Evolutionary conservation across 2,888 invertebrate species (phyloP).

Genomic region (Tupiocoris notatus): DNA sequence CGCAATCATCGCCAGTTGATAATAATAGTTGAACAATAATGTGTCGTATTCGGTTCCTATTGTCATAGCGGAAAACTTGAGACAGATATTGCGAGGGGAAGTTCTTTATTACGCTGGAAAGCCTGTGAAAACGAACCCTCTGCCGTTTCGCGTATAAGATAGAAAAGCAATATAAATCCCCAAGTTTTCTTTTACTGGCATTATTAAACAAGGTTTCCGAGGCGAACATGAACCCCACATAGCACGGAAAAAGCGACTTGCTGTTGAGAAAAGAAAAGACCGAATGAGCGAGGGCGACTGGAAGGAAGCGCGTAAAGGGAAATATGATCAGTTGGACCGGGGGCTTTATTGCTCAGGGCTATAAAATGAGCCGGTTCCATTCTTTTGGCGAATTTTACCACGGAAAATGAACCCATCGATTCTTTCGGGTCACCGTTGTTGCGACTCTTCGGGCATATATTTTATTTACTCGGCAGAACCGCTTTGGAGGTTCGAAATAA

Average conservation of each 20-base stretch:
- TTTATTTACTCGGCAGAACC: too few species aligned
- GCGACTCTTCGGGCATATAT: too few species aligned
- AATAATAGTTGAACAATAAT: too few species aligned
- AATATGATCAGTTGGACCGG: not conserved
- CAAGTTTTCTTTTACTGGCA: constrained; percentile 26
- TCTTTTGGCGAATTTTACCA: not conserved
- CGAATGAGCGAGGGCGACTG: not conserved
- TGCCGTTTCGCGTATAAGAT: not conserved
- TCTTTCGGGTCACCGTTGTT: not conserved
- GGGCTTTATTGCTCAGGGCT: not conserved
- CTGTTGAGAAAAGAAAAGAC: not conserved
- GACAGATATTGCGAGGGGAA: too few species aligned
- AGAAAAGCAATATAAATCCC: constrained; percentile 23
- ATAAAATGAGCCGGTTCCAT: not conserved
- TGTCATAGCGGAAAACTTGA: too few species aligned
- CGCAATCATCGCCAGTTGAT: too few species aligned
- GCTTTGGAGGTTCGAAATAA: too few species aligned
- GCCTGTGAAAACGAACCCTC: not conserved
- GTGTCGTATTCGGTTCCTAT: too few species aligned
- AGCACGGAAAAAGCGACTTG: not conserved
- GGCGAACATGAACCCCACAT: constrained; percentile 19
- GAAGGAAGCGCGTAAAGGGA: not conserved
- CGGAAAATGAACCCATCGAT: not conserved
- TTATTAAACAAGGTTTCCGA: constrained; percentile 31
- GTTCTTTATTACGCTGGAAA: too few species aligned